A percentile compares a stretch with the other conserved stretches of the same genome.
Conservation (phyloP, 2,888 invertebrate species). For the Pyrochroa serraticornis region DNA sequence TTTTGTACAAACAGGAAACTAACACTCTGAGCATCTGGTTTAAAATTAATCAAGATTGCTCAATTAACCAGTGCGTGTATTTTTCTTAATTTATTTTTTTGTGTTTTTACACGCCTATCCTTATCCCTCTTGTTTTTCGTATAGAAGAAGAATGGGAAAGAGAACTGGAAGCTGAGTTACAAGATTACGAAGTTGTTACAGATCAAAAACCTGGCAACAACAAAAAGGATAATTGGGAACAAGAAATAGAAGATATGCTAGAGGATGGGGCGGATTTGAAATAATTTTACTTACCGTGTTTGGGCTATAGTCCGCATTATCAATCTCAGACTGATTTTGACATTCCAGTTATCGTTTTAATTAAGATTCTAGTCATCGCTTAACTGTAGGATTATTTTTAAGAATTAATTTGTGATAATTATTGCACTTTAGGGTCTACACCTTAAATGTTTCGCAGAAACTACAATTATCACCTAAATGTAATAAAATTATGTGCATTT, state of each 20-base stretch:
- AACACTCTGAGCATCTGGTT: slow-evolving; percentile 50
- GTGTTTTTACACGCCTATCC: slow-evolving; percentile 45
- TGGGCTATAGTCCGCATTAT: slow-evolving; percentile 32
- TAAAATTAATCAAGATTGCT: slow-evolving; percentile 34
- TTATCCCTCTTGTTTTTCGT: slow-evolving; percentile 45
- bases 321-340: slow-evolving; percentile 19
- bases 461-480: slow-evolving; percentile 29
- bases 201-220: slow-evolving; percentile 60
- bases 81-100: slow-evolving; percentile 44
- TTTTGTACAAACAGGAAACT: slow-evolving; percentile 47
- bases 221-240: slow-evolving; percentile 55
- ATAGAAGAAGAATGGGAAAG: slow-evolving; percentile 91
- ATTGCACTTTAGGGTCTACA: slow-evolving; percentile 31
- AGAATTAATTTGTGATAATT: slow-evolving; percentile 31
- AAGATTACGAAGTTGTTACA: slow-evolving; percentile 90
- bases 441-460: slow-evolving; percentile 30
- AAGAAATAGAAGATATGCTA: slow-evolving; percentile 56
- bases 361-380: slow-evolving; percentile 31
- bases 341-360: slow-evolving; percentile 27
- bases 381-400: not conserved
- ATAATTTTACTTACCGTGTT: slow-evolving; percentile 40
- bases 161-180: slow-evolving; percentile 92
- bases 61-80: slow-evolving; percentile 26
- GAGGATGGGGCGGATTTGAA: slow-evolving; percentile 55
- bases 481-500: slow-evolving; percentile 35